Evolutionary conservation across 2,113 vertebrate genomes (phyloP).

Genomic region (Pithys albifrons): DNA sequence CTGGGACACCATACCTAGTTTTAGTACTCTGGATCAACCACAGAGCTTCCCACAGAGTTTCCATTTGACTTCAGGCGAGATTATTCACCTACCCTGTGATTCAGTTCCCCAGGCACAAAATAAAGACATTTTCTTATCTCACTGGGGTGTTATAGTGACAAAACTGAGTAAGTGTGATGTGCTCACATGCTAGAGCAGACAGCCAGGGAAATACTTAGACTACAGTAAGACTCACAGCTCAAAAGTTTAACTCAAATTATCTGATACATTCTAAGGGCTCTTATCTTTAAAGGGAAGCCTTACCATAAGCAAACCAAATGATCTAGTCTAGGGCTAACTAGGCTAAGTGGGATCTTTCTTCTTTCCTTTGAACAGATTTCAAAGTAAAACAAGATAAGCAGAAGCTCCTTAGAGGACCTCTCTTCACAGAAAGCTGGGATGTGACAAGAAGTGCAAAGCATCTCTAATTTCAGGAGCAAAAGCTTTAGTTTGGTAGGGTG

Average conservation of each 20-base stretch:
- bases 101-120: constrained; percentile 10
- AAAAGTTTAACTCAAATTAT: constrained; percentile 58
- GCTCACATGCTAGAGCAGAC: background rate
- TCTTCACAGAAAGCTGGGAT: constrained; percentile 58
- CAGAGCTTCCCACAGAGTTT: constrained; percentile 7
- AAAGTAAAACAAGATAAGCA: constrained; percentile 78
- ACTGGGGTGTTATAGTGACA: constrained; percentile 14
- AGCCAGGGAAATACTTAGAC: constrained; percentile 29
- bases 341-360: constrained; percentile 65
- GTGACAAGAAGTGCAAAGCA: constrained; percentile 60
- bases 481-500: constrained; percentile 31
- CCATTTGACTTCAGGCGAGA: background rate
- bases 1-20: background rate
- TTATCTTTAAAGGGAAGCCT: constrained; percentile 61
- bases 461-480: constrained; percentile 62
- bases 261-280: constrained; percentile 52
- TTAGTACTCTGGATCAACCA: background rate
- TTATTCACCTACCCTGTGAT: constrained; percentile 11
- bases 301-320: constrained; percentile 57
- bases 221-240: constrained; percentile 14
- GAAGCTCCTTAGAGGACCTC: constrained; percentile 64
- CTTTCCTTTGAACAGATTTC: constrained; percentile 74
- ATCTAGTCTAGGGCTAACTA: constrained; percentile 33
- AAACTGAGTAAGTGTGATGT: constrained; percentile 44
- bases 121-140: constrained; percentile 52